These are phyloP conservation scores for Macaria notata DNA, from an alignment of 2,888 invertebrate species.

Conservation along the genomic window DNA sequence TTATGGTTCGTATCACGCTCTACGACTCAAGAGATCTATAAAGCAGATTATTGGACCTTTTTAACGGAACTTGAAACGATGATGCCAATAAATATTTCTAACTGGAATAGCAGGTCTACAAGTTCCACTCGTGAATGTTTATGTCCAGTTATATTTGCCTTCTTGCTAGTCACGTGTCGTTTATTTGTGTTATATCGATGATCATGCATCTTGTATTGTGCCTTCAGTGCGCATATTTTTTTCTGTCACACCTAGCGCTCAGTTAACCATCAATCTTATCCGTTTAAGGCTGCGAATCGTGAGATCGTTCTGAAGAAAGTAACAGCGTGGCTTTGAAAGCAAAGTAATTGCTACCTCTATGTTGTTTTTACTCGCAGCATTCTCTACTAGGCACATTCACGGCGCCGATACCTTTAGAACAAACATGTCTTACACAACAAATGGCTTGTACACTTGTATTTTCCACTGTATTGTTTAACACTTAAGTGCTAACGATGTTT, in stretches of 20 bases:
- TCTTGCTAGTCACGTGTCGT: background rate
- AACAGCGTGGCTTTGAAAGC: conserved; percentile 50
- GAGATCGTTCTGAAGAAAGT: conserved; percentile 46
- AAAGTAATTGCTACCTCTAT: conserved; percentile 53
- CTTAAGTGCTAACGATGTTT: conserved; percentile 13
- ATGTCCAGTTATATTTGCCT: background rate
- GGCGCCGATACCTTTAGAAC: conserved; percentile 16
- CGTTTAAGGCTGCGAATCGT: conserved; percentile 38
- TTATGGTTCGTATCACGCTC: conserved; percentile 6
- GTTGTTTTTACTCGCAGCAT: conserved; percentile 31
- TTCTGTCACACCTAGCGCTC: conserved; percentile 14
- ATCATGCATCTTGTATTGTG: conserved; percentile 8
- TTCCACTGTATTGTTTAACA: conserved; percentile 19
- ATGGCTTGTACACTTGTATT: conserved; percentile 16
- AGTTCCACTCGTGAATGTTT: conserved; percentile 6
- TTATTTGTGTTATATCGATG: conserved; percentile 1
- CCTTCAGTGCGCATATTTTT: conserved; percentile 16
- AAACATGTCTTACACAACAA: conserved; percentile 14
- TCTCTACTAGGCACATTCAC: conserved; percentile 26
- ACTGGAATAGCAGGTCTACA: conserved; percentile 8
- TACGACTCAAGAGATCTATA: conserved; percentile 1
- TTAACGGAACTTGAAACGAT: conserved; percentile 20
- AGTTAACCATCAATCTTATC: conserved; percentile 19
- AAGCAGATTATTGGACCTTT: conserved; percentile 10
- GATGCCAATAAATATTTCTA: conserved; percentile 12